Evolutionary conservation across 2,888 invertebrate genomes (phyloP), one percentile per base, ranked within the genome.

Genomic region (Laothoe populi): DNA sequence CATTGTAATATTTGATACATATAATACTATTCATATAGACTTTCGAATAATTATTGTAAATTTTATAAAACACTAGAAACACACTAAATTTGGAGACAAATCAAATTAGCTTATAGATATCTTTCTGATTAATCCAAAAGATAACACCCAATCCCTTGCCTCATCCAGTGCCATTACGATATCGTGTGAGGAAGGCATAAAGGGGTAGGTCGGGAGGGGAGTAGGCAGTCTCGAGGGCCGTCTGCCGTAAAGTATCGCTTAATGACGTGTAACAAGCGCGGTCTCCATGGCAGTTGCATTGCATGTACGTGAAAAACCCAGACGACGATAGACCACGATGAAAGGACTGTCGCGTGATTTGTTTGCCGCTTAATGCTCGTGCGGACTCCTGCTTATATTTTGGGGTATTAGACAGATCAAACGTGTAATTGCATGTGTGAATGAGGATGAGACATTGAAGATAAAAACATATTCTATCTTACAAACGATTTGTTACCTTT

Each of bases 201-300:
- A 75, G 76, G 72, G 73, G 73, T 68, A 67, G 64, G 70, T 19
- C 73, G 82, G 80, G 70, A 31, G 53, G 73, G 82, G 79, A 75
- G 84, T 77, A 83, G 84, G 85, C 84, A 85, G 91, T 92, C 92
- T 92, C 92, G 87, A 92, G 92, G 81, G 87, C 90, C 92, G 92
- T 92, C 92, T 92, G 90, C 90, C 82, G 88, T 89, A 92, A 90
- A 92, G 92, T 92, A 92, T 92, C 90, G 91, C 90, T 90, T 92
- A 92, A 92, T 92, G 92, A 92, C 90, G 90, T 90, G 92, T 90
- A 91, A 92, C 92, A 90, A 91, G 90, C 86, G 78, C 80, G 85
- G 86, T 86, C 86, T 81, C 83, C 74, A 78, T 77, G 75, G 78
- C 80, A 82, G 78, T 81, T 80, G 83, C 78, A 79, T 81, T 80